Base-by-base conservation (phyloP, 2,797 vertebrate species). In the Sebastes melanostomus region DNA sequence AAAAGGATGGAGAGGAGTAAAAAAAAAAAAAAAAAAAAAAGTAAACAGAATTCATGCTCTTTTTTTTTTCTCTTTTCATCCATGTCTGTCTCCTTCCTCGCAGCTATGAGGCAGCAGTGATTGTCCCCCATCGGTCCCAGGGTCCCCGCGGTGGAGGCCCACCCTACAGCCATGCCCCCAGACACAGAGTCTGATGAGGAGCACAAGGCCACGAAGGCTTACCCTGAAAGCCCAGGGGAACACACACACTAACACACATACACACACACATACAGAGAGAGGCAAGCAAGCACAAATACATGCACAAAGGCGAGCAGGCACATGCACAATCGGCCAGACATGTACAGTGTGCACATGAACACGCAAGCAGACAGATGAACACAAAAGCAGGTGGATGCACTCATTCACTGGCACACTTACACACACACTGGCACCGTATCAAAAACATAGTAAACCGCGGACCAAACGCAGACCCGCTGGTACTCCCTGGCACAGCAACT, bases 131-230 rank as follows among this genome's bases (percentile, higher is more conserved):
- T 91, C 67, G 90, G 91, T 94, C 94, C 91, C 92, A 87, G 89
- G 88, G 93, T 93, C 94, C 94, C 94, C 54, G 50, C 6, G 83
- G 93, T 93, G 90, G 90, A 95, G 93, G 90, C 94, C 93, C 94
- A 93, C 93, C 95, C 94, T 93, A 89, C 87, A 96, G 95, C 91
- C 88, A 94, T 92, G 95, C 95, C 94, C 87, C 92, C 75, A 96
- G 95, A 95, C 84, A 94, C 90, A 67, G 80, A 93, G 90, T 92
- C 89, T 92, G 94, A 95, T 94, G 94, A 95, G 93, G 91, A 92
- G 90, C 89, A 89, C 92, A 86, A 89, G 88, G 93, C 88, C 86
- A 80, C 56, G 25, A 38, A 92, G 94, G 94, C 94, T 95, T 95
- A 94, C 91, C 90, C 93, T 80, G 67, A 92, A 91, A 92, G 86